Percentiles rank a stretch among this genome's conserved stretches.
Conservation (phyloP, 2,113 vertebrate species). For the Falcunculus frontatus region DNA sequence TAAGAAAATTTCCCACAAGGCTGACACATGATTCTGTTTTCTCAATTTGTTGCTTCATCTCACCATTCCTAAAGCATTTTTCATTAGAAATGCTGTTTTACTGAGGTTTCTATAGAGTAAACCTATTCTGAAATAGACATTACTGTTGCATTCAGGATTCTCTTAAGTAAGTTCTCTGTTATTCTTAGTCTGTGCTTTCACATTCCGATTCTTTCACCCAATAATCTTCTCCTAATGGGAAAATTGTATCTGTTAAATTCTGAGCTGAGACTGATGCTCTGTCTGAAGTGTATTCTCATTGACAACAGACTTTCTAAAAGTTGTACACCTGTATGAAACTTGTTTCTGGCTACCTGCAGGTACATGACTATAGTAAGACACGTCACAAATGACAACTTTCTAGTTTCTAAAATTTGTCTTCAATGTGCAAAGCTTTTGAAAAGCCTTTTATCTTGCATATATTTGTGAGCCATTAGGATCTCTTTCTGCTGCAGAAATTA, state of each 20-base stretch:
- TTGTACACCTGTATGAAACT: neutral
- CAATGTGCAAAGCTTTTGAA: neutral
- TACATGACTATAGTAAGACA: neutral
- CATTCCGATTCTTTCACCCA: neutral
- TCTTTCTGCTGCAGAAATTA: neutral
- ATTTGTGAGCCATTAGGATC: neutral
- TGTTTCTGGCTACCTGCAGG: neutral
- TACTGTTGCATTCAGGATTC: neutral
- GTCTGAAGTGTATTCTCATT: neutral
- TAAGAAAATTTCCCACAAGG: conserved; percentile 33
- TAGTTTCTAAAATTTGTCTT: neutral
- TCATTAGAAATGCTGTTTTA: neutral
- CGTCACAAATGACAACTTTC: neutral
- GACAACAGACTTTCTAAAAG: neutral
- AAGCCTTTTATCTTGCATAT: conserved; percentile 27
- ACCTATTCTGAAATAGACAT: neutral
- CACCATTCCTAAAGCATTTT: neutral
- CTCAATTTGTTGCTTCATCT: conserved; percentile 5
- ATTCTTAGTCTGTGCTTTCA: neutral
- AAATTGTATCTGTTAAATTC: neutral
- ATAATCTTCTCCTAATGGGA: neutral
- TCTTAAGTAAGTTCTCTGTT: neutral
- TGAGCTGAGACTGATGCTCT: neutral
- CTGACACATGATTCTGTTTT: neutral
- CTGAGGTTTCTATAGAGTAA: neutral